These are phyloP conservation scores for Muscina levida DNA, from an alignment of 2,888 invertebrate species.

Conservation along the genomic window DNA sequence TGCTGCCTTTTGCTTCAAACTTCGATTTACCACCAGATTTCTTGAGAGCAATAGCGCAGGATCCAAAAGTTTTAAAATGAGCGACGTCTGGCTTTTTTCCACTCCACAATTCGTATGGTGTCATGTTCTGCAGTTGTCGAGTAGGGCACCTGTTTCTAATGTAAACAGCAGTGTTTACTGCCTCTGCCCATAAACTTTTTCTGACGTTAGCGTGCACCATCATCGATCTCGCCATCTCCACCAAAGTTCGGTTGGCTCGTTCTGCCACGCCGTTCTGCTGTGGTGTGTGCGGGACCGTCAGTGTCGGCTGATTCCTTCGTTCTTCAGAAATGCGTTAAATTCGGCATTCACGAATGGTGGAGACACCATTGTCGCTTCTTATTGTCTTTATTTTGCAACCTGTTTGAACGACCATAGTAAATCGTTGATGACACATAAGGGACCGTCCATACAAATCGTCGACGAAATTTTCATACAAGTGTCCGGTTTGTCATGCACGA, in stretches of 20 bases:
- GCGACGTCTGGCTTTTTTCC: neutral
- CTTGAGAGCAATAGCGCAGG: constrained; percentile 31
- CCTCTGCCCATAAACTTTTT: constrained; percentile 68
- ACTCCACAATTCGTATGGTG: constrained; percentile 40
- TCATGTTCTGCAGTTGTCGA: constrained; percentile 36
- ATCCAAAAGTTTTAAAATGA: constrained; percentile 19
- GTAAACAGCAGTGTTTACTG: constrained; percentile 63
- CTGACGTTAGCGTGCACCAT: constrained; percentile 61
- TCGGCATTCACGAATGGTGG: constrained; percentile 24
- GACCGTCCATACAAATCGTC: no score
- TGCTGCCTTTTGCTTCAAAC: constrained; percentile 30
- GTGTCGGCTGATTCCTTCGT: constrained; percentile 38
- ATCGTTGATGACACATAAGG: no score
- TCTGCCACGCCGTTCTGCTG: no score
- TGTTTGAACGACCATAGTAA: no score
- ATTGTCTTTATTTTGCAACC: constrained; percentile 49
- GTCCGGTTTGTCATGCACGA: no score
- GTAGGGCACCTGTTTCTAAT: constrained; percentile 43
- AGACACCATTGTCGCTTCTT: constrained; percentile 42
- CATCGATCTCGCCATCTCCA: constrained; percentile 70
- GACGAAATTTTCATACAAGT: no score
- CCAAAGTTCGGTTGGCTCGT: no score
- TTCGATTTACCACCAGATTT: no score
- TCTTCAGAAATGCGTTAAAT: constrained; percentile 33
- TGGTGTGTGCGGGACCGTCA: constrained; percentile 68